Percentiles rank a stretch among this genome's conserved stretches.
These are phyloP conservation scores for Uloborus diversus DNA, from an alignment of 1,140 invertebrate genomes.

Conservation along the genomic window DNA sequence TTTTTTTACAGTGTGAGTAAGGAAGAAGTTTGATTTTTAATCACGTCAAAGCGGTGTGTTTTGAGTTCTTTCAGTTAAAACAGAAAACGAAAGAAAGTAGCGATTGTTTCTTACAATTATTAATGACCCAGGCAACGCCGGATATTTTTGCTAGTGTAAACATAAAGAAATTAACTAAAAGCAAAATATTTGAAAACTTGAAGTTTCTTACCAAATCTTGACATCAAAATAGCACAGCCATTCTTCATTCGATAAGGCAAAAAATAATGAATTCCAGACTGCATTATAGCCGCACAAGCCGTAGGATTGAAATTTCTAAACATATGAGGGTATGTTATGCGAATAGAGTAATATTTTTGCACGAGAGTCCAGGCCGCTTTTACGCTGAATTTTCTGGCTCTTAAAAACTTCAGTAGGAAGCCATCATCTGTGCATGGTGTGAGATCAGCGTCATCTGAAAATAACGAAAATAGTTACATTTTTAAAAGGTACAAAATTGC, in stretches of 20 bases:
- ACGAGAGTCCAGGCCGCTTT: conserved; percentile 79
- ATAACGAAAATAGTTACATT: conserved; percentile 5
- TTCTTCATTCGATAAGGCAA: conserved; percentile 36
- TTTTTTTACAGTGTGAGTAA: not conserved
- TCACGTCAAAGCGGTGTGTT: no score
- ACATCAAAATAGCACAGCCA: conserved; percentile 30
- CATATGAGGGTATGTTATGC: conserved; percentile 72
- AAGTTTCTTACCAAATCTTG: conserved; percentile 30
- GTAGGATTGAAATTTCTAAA: conserved; percentile 40
- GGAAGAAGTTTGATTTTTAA: not conserved
- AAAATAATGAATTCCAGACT: conserved; percentile 30
- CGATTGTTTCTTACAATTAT: no score
- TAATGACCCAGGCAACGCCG: no score
- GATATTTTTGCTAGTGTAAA: no score
- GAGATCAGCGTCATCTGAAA: conserved; percentile 38
- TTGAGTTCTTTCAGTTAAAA: not conserved
- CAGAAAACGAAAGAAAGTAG: not conserved
- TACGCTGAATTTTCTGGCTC: conserved; percentile 82
- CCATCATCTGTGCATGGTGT: conserved; percentile 72
- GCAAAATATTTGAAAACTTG: not conserved
- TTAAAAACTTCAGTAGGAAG: conserved; percentile 81
- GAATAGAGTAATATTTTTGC: conserved; percentile 80
- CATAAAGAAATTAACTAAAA: not conserved
- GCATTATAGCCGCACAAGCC: conserved; percentile 23
- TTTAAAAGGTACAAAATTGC: not conserved